phyloP scores from a whole-genome alignment of 2,888 invertebrate genomes.

The Ernsta delagoae region DNA sequence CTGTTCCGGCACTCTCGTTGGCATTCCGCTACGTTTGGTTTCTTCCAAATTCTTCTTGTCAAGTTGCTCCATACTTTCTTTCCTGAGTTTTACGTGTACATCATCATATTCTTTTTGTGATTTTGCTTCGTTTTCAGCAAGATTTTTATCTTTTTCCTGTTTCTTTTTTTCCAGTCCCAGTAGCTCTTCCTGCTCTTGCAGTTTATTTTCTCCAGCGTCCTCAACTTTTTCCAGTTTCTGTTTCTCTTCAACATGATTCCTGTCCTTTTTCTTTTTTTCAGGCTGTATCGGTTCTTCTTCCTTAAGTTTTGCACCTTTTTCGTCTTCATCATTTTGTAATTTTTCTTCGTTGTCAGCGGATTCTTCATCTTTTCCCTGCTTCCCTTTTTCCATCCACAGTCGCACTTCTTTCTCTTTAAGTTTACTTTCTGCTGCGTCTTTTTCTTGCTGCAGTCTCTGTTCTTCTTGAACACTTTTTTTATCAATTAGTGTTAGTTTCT shows the following conservation, averaged over 20 bases:
- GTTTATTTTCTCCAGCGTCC: neutral
- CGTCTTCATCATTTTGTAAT: too few species aligned
- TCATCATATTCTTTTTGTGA: constrained; percentile 19
- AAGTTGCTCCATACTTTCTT: constrained; percentile 10
- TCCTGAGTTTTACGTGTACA: constrained; percentile 27
- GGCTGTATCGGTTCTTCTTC: neutral
- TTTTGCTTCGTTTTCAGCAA: neutral
- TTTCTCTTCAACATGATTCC: neutral
- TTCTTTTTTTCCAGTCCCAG: neutral
- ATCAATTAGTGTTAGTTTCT: too few species aligned
- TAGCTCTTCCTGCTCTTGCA: neutral
- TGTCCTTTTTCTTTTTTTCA: neutral
- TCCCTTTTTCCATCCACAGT: too few species aligned
- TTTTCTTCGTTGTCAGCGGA: too few species aligned
- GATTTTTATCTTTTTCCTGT: neutral
- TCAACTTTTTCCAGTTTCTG: neutral
- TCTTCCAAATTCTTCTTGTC: constrained; percentile 15
- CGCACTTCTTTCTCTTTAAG: too few species aligned
- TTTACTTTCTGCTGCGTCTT: too few species aligned
- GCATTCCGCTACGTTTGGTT: constrained; percentile 2
- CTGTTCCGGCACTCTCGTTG: neutral
- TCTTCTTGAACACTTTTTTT: too few species aligned
- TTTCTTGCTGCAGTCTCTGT: too few species aligned
- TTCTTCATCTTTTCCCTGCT: too few species aligned
- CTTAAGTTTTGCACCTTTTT: neutral